Conservation (phyloP, 2,797 vertebrate genomes). For the Crypturellus tataupa region DNA sequence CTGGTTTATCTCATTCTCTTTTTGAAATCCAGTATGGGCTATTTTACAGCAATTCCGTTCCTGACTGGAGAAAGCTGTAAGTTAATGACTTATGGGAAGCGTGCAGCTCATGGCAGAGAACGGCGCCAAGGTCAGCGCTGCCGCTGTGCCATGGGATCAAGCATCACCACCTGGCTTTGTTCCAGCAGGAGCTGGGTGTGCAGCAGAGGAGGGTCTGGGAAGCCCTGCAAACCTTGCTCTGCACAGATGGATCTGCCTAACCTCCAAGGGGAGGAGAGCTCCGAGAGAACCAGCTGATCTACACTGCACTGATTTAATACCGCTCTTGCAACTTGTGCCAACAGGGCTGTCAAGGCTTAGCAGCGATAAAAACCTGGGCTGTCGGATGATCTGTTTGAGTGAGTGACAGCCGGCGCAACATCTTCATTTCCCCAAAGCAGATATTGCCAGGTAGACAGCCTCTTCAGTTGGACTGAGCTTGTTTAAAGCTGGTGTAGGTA, state of each 20-base stretch:
- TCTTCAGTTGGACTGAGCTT: neutral
- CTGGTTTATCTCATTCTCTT: neutral
- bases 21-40: neutral
- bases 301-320: neutral
- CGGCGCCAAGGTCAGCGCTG: neutral
- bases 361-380: neutral
- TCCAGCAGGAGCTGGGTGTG: neutral
- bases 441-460: neutral
- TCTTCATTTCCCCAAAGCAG: neutral
- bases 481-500: neutral
- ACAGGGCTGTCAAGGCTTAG: neutral
- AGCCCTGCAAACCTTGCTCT: neutral
- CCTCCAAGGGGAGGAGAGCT: neutral
- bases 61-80: conserved; percentile 36
- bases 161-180: neutral
- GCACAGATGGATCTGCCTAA: neutral
- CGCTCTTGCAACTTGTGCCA: neutral
- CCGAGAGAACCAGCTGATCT: neutral
- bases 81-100: conserved; percentile 26
- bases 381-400: neutral
- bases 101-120: neutral
- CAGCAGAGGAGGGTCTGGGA: neutral
- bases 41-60: neutral
- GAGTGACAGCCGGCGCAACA: neutral
- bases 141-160: neutral